Evolutionary conservation across 1,140 invertebrate genomes (phyloP), one percentile per base, ranked within the genome.

Genomic region (Arctopsyche grandis): DNA sequence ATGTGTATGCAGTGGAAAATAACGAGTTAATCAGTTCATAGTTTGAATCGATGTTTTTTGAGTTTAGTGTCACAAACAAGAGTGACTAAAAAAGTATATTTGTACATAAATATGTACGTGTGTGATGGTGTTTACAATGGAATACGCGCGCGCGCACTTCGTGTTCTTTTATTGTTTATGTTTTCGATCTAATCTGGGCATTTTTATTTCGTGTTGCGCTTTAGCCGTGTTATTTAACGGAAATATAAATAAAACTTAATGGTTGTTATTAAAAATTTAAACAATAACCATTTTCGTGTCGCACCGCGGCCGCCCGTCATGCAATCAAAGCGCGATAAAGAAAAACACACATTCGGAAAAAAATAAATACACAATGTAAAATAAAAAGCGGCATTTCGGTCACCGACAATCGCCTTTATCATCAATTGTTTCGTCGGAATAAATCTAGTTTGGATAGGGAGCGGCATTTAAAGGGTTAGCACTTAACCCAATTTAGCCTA

Each of bases 241-340:
- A 74, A 74, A 74, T 74, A 74, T 74, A 74, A 74, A 74, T 74
- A 74, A 74, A 74, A 74, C 71, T 29, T 56, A 46, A 74, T 74
- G 71, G 48, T 29, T 46, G 24, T 74, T 74, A 74, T 74, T 74
- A 74, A 74, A 56, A 56, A 66, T 66, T 66, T 66, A 66, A 66
- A 66, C 63, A 66, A 66, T 66, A 66, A 66, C 63, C 22, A 24
- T 66, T 66, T 66, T 66, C 63, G 63, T 66, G 63, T 66, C 63
- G 63, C 63, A 22, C 19, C 63, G 63, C 63, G 63, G 63, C 24
- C 63, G 19, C 21, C 63, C 63, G 63, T 66, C 63, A 26, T 66
- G 63, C 63, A 66, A 66, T 66, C 63, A 66, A 66, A 66, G 22
- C 63, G 63, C 24, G 63, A 66, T 66, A 66, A 66, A 24, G 63